Evolutionary conservation across 2,113 vertebrate species (phyloP).

Genomic region (Ibidorhyncha struthersii): DNA sequence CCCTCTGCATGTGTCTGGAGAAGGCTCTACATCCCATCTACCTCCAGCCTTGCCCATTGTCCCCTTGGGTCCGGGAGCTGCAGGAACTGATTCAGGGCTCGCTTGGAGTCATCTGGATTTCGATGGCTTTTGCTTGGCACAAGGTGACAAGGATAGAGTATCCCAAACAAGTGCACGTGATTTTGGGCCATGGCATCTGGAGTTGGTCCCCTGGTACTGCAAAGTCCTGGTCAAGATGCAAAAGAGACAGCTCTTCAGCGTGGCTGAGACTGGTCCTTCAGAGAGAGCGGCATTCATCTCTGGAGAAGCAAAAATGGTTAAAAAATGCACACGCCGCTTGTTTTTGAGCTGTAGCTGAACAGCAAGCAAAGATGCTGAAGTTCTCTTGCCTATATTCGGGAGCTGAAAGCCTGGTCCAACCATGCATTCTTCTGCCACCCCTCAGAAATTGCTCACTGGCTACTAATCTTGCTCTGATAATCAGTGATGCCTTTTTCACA

Average conservation of each 20-base stretch:
- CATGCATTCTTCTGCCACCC: neutral
- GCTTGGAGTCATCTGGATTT: neutral
- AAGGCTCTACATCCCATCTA: neutral
- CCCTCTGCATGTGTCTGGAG: neutral
- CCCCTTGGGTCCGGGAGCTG: neutral
- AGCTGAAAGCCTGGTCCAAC: neutral
- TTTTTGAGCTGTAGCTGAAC: neutral
- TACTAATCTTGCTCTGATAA: neutral
- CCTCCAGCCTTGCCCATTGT: neutral
- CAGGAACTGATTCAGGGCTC: fast-evolving
- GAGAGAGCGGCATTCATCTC: neutral
- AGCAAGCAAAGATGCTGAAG: neutral
- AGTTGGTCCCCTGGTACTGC: too few relatives aligned
- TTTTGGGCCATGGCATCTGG: neutral
- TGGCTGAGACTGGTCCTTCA: neutral
- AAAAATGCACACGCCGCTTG: fast-evolving
- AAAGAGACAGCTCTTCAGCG: neutral
- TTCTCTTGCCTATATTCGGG: neutral
- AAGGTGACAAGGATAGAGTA: neutral
- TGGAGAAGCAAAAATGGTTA: neutral
- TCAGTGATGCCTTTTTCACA: neutral
- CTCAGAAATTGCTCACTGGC: neutral
- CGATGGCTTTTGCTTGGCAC: neutral
- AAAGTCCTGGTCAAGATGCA: neutral
- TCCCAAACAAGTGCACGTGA: neutral